phyloP scores from a whole-genome alignment of 1,140 invertebrate species.

The Tetranychus cinnabarinus region DNA sequence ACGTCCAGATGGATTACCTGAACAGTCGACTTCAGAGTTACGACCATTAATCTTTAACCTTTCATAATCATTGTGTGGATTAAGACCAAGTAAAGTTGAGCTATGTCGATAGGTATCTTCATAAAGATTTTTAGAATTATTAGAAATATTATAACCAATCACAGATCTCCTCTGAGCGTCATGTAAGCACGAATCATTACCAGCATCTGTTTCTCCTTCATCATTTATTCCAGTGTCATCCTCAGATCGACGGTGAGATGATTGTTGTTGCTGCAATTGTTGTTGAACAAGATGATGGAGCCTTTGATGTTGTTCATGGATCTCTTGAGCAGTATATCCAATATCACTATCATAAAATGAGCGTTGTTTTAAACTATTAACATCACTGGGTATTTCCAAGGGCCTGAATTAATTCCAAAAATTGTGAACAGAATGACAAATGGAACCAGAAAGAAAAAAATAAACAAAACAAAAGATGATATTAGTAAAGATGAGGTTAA shows the following conservation, averaged over 20 bases:
- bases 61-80: not conserved
- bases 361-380: not conserved
- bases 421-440: too few species aligned
- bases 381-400: not conserved
- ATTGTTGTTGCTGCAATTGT: too few species aligned
- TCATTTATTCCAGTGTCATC: not conserved
- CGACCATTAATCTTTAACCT: not conserved
- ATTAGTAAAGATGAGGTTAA: too few species aligned
- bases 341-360: not conserved
- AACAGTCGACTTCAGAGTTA: not conserved
- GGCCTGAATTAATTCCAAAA: not conserved
- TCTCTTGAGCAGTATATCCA: not conserved
- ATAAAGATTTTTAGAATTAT: not conserved
- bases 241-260: too few species aligned
- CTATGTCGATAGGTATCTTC: not conserved
- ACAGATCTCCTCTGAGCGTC: not conserved
- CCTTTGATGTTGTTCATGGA: not conserved
- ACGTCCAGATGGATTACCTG: too few species aligned
- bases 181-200: not conserved
- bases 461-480: too few species aligned
- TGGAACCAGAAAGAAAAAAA: too few species aligned
- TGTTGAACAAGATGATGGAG: too few species aligned
- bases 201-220: not conserved
- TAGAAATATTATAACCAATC: not conserved
- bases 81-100: not conserved